phyloP scores from a whole-genome alignment of 2,113 vertebrate species.

The Pelobates fuscus region DNA sequence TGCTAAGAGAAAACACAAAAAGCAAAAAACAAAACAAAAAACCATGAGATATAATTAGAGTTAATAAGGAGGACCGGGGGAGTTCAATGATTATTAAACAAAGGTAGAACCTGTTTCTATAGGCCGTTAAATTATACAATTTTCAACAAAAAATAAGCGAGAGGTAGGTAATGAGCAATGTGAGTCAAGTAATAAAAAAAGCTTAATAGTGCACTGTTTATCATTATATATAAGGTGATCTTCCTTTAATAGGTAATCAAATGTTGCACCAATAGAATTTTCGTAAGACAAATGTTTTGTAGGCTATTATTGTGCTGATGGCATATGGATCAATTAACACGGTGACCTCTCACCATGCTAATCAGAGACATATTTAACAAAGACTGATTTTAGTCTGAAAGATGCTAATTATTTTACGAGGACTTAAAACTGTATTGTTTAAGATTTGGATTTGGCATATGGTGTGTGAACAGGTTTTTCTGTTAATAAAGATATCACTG shows the following conservation, averaged over 20 bases:
- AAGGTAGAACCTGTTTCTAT: too few species aligned
- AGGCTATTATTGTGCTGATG: conserved; percentile 30
- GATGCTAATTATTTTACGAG: conserved; percentile 42
- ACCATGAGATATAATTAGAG: too few species aligned
- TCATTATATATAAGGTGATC: not conserved
- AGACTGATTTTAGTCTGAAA: conserved; percentile 39
- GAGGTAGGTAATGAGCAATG: too few species aligned
- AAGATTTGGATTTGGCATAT: conserved; percentile 40
- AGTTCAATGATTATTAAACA: too few species aligned
- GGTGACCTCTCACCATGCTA: conserved; percentile 22
- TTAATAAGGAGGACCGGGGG: too few species aligned
- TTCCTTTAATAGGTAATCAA: not conserved
- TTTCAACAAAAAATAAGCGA: too few species aligned
- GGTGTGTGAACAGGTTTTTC: conserved; percentile 43
- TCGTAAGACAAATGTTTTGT: conserved; percentile 7
- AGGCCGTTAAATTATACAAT: too few species aligned
- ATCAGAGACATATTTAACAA: conserved; percentile 25
- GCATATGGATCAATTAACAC: conserved; percentile 48
- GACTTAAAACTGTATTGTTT: conserved; percentile 39
- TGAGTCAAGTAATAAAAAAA: too few species aligned
- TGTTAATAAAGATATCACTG: conserved; percentile 48
- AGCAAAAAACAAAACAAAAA: too few species aligned
- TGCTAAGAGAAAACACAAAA: too few species aligned
- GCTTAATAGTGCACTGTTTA: not conserved
- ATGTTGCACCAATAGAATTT: not conserved